phyloP scores from a whole-genome alignment of 2,888 invertebrate species.

The Cheilosia grossa region DNA sequence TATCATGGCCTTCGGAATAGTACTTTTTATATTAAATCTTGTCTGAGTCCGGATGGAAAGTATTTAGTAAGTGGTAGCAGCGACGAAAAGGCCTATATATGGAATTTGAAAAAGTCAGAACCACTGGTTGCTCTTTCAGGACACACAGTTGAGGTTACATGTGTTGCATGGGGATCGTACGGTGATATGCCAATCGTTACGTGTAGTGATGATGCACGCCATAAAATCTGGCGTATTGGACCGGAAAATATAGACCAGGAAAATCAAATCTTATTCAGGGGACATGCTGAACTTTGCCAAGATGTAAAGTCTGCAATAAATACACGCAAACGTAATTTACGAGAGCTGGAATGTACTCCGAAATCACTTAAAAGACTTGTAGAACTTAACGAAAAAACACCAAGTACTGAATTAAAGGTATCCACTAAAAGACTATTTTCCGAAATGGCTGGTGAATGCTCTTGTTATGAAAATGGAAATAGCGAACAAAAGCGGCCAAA shows the following conservation, averaged over 20 bases:
- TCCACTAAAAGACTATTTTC: conserved; percentile 80
- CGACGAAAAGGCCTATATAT: conserved; percentile 93
- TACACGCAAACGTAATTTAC: conserved; percentile 79
- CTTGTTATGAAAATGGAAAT: conserved; percentile 74
- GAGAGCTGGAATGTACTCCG: conserved; percentile 84
- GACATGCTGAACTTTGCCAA: conserved; percentile 84
- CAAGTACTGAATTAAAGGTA: conserved; percentile 79
- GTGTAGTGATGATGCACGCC: conserved; percentile 92
- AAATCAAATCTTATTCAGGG: conserved; percentile 82
- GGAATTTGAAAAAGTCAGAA: conserved; percentile 87
- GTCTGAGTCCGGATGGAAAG: conserved; percentile 90
- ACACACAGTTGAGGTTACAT: conserved; percentile 93
- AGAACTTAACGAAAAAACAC: conserved; percentile 82
- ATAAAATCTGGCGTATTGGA: conserved; percentile 90
- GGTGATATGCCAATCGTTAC: conserved; percentile 88
- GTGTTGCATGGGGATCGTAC: conserved; percentile 90
- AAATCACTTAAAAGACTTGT: conserved; percentile 83
- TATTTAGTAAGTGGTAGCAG: conserved; percentile 95
- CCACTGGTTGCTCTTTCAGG: conserved; percentile 89
- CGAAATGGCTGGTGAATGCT: conserved; percentile 79
- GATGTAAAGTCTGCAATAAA: conserved; percentile 53
- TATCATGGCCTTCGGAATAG: conserved; percentile 90
- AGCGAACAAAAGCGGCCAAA: conserved; percentile 82
- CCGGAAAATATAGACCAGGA: conserved; percentile 82
- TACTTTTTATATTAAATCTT: conserved; percentile 93